Evolutionary conservation across 1,140 invertebrate genomes (phyloP), one percentile per base, ranked within the genome.

Genomic region (Scaptomyza hsui): DNA sequence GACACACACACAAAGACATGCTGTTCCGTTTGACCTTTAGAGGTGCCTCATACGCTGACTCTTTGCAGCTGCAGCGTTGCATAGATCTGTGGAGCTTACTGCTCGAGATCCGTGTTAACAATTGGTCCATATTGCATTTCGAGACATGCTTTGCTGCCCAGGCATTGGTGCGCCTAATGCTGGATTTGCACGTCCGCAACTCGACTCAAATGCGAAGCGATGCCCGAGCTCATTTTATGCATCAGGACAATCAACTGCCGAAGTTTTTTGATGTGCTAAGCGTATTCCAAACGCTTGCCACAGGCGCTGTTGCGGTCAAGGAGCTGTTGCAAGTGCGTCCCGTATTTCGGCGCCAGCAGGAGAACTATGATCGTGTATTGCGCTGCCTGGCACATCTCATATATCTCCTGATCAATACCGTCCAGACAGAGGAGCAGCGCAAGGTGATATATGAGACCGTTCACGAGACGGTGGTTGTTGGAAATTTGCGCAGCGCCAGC

Each of bases 11-110:
- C 89, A 97, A 97, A 91, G 96, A 98, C 89, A 96, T 95, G 60
- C 93, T 97, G n/a, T 97, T 96, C 76, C 93, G 96, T 39, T 89
- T 93, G 51, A 93, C 93, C 75, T 93, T 92, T 74, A 88, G 96
- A 60, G 97, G 97, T 37, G 97, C 97, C 3, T 94, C 96, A 0
- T 98, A 97, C 92, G 97, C 96, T 1, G 97, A 98, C 91, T 94
- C 96, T 15, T 92, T 96, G 63, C 94, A 96, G 67, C 96, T 97
- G 92, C 96, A 97, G 85, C 93, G 95, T 52, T 97, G 97, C 90
- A 96, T 97, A 62, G 95, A 97, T 92, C 92, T 98, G 13, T 98
- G 97, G 97, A 92, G 93, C 62, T 94, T 96, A 91, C 95, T 95
- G 24, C 92, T 98, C 13, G 94, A 97, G 90, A 94, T 96, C 52